Evolutionary conservation across 2,113 vertebrate genomes (phyloP).

Genomic region (Hipposideros armiger): DNA sequence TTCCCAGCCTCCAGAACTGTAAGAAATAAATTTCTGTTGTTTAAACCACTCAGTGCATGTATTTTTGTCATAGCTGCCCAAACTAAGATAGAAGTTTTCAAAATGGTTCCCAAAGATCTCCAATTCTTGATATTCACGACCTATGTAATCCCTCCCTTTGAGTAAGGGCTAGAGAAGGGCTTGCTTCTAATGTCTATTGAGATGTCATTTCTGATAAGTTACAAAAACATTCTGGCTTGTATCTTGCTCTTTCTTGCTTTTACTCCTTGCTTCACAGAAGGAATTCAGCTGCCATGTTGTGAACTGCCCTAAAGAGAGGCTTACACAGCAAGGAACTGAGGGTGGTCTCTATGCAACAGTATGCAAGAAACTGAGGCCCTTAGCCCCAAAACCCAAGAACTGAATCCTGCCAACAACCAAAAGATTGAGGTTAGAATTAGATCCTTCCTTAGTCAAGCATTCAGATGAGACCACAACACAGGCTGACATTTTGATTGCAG

Average conservation of each 20-base stretch:
- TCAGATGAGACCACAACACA: neutral
- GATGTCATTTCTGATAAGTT: neutral
- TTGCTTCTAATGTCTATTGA: neutral
- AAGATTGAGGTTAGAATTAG: neutral
- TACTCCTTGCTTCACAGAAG: neutral
- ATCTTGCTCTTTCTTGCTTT: neutral
- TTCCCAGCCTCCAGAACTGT: neutral
- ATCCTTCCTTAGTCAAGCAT: neutral
- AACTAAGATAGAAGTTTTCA: neutral
- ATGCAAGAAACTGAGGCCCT: neutral
- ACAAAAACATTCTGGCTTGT: neutral
- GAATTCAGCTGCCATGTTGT: neutral
- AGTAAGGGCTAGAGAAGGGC: neutral
- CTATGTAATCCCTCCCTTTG: neutral
- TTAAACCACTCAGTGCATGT: neutral
- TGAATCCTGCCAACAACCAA: neutral
- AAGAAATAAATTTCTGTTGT: neutral
- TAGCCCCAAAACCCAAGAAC: neutral
- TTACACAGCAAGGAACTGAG: neutral
- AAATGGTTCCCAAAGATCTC: neutral
- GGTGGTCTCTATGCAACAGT: neutral
- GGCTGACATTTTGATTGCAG: neutral
- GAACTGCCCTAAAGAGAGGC: neutral
- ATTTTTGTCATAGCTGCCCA: neutral
- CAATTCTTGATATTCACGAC: neutral